A percentile compares a stretch with the other conserved stretches of the same genome.
Evolutionary conservation across 2,797 vertebrate genomes (phyloP).

Genomic region (Paramormyrops hopkinsi): DNA sequence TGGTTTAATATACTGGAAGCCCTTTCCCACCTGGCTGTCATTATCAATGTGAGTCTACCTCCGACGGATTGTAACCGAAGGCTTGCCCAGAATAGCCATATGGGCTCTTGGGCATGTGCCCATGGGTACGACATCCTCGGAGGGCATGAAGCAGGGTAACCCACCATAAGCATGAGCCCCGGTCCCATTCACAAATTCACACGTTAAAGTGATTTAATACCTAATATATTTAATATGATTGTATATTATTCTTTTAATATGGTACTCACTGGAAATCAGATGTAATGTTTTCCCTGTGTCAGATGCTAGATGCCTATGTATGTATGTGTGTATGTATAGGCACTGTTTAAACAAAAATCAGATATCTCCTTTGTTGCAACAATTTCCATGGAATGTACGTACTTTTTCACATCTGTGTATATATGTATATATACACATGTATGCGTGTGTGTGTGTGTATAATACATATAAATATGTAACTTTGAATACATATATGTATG

Average conservation of each 20-base stretch:
- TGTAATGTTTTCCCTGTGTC: background rate
- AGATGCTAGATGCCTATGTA: background rate
- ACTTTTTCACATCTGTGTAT: background rate
- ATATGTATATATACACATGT: background rate
- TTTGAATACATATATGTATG: background rate
- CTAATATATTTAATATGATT: background rate
- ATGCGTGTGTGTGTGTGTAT: background rate
- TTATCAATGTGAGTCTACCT: slow-evolving; percentile 58
- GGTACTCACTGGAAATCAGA: background rate
- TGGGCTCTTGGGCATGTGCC: background rate
- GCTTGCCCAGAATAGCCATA: background rate
- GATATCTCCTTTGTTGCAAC: background rate
- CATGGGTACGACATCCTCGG: background rate
- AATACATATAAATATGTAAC: background rate
- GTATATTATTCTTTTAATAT: background rate
- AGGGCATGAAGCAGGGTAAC: background rate
- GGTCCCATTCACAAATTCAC: background rate
- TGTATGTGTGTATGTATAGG: background rate
- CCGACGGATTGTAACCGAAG: background rate
- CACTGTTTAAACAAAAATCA: background rate
- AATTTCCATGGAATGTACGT: background rate
- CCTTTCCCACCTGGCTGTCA: slow-evolving; percentile 63
- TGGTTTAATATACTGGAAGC: slow-evolving; percentile 71
- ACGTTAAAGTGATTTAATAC: background rate
- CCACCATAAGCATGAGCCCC: background rate